Percentiles rank a stretch among this genome's conserved stretches.
Evolutionary conservation across 2,113 vertebrate genomes (phyloP).

Genomic region (Hirundichthys speculiger): DNA sequence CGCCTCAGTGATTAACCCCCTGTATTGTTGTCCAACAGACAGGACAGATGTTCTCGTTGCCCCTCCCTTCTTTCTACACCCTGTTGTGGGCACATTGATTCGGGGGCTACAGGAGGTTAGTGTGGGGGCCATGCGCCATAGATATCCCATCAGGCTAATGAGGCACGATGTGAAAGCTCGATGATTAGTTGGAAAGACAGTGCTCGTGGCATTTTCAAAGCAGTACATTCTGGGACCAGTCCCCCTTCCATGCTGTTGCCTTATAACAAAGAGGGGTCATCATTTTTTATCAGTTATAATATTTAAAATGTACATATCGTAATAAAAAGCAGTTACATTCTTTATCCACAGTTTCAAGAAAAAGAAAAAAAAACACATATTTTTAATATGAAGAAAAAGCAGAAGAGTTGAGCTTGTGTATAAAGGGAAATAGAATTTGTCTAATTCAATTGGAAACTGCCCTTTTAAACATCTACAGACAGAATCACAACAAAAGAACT

Average conservation of each 20-base stretch:
- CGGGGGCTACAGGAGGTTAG: slow-evolving; percentile 55
- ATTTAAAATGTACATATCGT: slow-evolving; percentile 1
- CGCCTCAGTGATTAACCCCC: slow-evolving; percentile 67
- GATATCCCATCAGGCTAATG: slow-evolving; percentile 74
- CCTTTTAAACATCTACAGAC: slow-evolving; percentile 31
- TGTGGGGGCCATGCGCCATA: slow-evolving; percentile 48
- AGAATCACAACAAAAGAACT: slow-evolving; percentile 31
- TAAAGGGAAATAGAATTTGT: slow-evolving; percentile 26
- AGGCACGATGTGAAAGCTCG: slow-evolving; percentile 60
- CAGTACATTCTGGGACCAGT: slow-evolving; percentile 27
- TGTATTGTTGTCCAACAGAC: slow-evolving; percentile 33
- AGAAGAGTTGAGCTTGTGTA: background rate
- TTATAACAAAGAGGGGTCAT: slow-evolving; percentile 37
- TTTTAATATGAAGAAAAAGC: slow-evolving; percentile 11
- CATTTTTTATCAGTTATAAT: background rate
- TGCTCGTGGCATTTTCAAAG: slow-evolving; percentile 42
- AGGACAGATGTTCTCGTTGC: slow-evolving; percentile 16
- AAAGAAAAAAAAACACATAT: background rate
- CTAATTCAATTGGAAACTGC: slow-evolving; percentile 38
- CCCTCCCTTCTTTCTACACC: slow-evolving; percentile 43
- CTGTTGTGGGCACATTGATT: slow-evolving; percentile 68
- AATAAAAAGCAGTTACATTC: background rate
- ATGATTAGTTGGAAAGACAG: slow-evolving; percentile 52
- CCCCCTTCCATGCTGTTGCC: background rate
- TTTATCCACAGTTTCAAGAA: no score